Conservation (phyloP, 2,113 vertebrate species). For the Sylvietta virens region DNA sequence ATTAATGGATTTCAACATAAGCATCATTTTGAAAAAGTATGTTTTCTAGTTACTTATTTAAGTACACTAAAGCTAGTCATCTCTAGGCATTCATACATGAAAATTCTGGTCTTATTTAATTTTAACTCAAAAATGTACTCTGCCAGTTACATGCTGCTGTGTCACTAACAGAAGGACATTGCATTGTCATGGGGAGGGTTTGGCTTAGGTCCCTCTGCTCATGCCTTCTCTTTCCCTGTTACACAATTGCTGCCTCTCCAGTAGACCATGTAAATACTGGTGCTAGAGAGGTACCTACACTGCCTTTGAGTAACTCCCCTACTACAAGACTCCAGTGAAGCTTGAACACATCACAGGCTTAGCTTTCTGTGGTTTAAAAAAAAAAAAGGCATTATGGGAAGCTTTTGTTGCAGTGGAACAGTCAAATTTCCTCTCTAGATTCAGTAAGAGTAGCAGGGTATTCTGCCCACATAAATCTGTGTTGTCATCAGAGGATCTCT, state of each 20-base stretch:
- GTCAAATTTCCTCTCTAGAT: background rate
- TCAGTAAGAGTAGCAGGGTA: background rate
- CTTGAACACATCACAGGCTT: background rate
- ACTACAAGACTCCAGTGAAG: background rate
- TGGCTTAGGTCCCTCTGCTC: background rate
- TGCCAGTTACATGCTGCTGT: background rate
- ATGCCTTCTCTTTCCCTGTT: background rate
- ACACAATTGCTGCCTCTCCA: background rate
- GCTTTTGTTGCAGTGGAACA: background rate
- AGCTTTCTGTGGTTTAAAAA: background rate
- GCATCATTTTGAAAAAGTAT: background rate
- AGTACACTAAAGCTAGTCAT: background rate
- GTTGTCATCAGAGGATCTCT: background rate
- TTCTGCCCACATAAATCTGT: background rate
- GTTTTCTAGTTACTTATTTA: background rate
- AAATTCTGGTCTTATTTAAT: background rate
- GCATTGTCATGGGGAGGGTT: background rate
- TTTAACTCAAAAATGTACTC: background rate
- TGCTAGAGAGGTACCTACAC: background rate
- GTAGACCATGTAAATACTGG: background rate
- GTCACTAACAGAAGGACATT: background rate
- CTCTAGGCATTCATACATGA: background rate
- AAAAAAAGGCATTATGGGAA: background rate
- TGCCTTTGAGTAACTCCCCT: background rate
- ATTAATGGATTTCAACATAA: background rate